Base-by-base conservation (phyloP, 1,140 invertebrate genomes). In the Homalodisca vitripennis region DNA sequence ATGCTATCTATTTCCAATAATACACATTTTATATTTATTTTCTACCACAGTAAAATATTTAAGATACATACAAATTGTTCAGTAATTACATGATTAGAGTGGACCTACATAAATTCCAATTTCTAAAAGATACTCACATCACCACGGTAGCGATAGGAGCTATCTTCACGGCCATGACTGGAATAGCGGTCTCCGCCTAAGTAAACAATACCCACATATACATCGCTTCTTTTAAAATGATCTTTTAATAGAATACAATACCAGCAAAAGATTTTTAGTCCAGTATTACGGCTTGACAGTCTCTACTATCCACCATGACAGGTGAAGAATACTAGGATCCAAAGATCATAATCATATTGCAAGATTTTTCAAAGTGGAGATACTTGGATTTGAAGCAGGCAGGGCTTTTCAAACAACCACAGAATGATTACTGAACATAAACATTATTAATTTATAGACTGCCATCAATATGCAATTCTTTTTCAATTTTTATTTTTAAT, bases 61-160 rank as follows among this genome's bases (percentile, higher is more conserved):
- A n/a, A n/a, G n/a, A n/a, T n/a, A n/a, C n/a, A n/a, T n/a, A n/a
- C n/a, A n/a, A n/a, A n/a, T n/a, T n/a, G n/a, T n/a, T n/a, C n/a
- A n/a, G n/a, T n/a, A n/a, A n/a, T n/a, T n/a, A n/a, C n/a, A n/a
- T n/a, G n/a, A n/a, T n/a, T n/a, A n/a, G n/a, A n/a, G n/a, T n/a
- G n/a, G n/a, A n/a, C n/a, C n/a, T n/a, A n/a, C n/a, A n/a, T n/a
- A n/a, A n/a, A n/a, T n/a, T n/a, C n/a, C n/a, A n/a, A n/a, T n/a
- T n/a, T n/a, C n/a, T n/a, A n/a, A n/a, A n/a, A 2, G 64, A 6
- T 60, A 60, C 55, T 60, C 29, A 60, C 55, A 60, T 60, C 55
- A 6, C 27, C 27, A 30, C 55, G 55, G 26, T 60, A 60, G 10
- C 55, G 66, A 17, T 55, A 71, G 1, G 65, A 51, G 3, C 67